Conservation (phyloP, 2,797 vertebrate genomes). For the Prionace glauca region DNA sequence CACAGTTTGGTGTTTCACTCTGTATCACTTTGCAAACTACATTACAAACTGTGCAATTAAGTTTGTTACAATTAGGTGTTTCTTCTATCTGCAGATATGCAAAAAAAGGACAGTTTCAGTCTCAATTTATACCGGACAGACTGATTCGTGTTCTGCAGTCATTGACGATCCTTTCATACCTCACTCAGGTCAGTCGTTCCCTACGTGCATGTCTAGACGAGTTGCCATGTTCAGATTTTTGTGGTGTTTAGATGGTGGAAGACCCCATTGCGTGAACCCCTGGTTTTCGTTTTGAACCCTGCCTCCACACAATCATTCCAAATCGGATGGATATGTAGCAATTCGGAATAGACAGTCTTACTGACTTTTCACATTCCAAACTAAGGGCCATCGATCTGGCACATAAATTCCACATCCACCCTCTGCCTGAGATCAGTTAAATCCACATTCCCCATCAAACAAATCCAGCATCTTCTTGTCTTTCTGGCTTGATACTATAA, state of each 20-base stretch:
- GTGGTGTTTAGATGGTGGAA: background rate
- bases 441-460: background rate
- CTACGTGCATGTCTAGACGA: background rate
- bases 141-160: background rate
- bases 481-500: background rate
- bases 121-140: background rate
- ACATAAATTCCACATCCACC: background rate
- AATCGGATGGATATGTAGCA: background rate
- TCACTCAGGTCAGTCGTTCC: background rate
- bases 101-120: background rate
- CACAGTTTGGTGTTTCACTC: background rate
- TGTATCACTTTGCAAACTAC: slow-evolving; percentile 1
- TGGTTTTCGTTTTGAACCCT: background rate
- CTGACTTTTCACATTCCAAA: background rate
- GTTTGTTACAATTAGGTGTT: background rate
- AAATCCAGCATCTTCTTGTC: background rate
- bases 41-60: background rate
- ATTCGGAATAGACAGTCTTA: background rate
- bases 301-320: background rate
- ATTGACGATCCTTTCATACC: background rate
- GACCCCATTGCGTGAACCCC: background rate
- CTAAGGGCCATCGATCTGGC: background rate
- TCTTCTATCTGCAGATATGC: background rate
- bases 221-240: background rate
- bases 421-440: background rate